phyloP scores from a whole-genome alignment of 2,113 vertebrate species.

The Gymnogyps californianus region DNA sequence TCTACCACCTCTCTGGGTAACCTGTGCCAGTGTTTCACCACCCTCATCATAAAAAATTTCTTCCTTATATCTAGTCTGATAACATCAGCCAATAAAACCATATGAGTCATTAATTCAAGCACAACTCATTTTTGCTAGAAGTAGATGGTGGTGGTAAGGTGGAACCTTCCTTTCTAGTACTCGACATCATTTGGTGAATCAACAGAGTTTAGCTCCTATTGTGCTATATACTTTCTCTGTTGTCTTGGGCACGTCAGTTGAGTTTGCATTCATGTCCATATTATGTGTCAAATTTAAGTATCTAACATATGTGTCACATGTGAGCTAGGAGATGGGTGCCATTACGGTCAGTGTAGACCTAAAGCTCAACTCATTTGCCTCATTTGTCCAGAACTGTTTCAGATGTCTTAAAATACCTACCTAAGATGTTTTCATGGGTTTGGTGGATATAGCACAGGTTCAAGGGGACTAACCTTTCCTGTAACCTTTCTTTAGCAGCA shows the following conservation, averaged over 20 bases:
- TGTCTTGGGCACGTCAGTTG: neutral
- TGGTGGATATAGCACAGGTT: neutral
- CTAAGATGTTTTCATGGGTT: neutral
- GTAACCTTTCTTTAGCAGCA: neutral
- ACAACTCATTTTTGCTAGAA: neutral
- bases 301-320: neutral
- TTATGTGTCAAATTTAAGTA: neutral
- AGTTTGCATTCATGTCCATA: neutral
- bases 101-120: neutral
- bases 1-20: neutral
- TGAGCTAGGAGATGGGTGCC: neutral
- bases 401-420: neutral
- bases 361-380: neutral
- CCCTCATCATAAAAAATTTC: neutral
- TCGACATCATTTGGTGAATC: neutral
- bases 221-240: neutral
- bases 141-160: neutral
- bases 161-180: neutral
- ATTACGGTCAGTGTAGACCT: neutral
- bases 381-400: neutral
- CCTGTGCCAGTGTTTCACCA: neutral
- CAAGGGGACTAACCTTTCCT: neutral
- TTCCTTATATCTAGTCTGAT: neutral
- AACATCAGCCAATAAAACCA: neutral
- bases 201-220: neutral